These are phyloP conservation scores for Phrynosoma platyrhinos DNA, from an alignment of 2,113 vertebrate species.

Conservation along the genomic window DNA sequence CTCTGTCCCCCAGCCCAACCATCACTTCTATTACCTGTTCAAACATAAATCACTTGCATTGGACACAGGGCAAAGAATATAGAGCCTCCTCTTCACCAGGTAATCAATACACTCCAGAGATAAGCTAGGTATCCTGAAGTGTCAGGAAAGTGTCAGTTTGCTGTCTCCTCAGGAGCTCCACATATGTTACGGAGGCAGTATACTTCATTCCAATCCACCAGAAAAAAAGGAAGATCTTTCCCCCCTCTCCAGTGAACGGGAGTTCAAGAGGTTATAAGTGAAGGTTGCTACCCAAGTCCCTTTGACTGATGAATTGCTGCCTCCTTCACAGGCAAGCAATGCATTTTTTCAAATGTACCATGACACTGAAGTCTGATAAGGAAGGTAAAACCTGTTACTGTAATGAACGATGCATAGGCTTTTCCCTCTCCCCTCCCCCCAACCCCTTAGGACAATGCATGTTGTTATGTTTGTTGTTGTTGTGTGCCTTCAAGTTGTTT, in stretches of 20 bases:
- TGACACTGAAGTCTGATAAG: background rate
- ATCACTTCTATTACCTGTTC: conserved; percentile 62
- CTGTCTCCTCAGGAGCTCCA: conserved; percentile 36
- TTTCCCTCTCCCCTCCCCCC: no score
- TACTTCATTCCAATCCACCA: conserved; percentile 35
- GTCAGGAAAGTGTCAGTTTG: conserved; percentile 43
- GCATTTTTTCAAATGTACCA: background rate
- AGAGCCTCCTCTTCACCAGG: conserved; percentile 53
- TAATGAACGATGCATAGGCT: background rate
- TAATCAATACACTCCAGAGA: conserved; percentile 66
- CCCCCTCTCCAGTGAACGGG: background rate
- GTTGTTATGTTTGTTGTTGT: no score
- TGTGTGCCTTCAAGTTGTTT: no score
- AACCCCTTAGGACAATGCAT: no score
- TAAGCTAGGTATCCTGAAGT: conserved; percentile 48
- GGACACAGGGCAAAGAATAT: conserved; percentile 54
- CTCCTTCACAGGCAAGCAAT: background rate
- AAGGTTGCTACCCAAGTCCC: conserved; percentile 9
- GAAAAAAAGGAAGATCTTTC: conserved; percentile 15
- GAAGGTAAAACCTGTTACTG: background rate
- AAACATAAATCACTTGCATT: conserved; percentile 59
- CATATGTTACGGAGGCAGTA: conserved; percentile 18
- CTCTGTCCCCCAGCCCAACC: conserved; percentile 46
- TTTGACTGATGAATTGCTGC: conserved; percentile 5
- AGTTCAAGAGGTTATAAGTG: conserved; percentile 37